A percentile compares a stretch with the other conserved stretches of the same genome.
Conservation (phyloP, 2,888 invertebrate species). For the Lamellibrachia satsuma region DNA sequence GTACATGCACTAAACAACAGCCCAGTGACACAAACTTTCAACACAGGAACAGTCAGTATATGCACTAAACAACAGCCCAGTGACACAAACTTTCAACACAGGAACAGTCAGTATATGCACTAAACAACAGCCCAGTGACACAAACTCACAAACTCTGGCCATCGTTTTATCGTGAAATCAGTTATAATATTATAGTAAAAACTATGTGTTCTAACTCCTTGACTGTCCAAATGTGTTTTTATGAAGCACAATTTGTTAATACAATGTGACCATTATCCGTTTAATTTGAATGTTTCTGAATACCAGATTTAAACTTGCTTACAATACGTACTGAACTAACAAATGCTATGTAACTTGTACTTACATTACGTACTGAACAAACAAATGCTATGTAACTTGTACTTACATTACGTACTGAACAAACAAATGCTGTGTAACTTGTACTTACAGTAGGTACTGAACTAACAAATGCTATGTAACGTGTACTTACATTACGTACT, state of each 20-base stretch:
- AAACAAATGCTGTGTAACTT: not conserved
- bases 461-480: not conserved
- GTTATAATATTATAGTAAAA: no score
- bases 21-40: not conserved
- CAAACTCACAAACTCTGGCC: no score
- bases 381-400: not conserved
- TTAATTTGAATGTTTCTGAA: not conserved
- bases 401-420: not conserved
- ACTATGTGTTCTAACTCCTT: no score
- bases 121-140: no score
- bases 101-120: no score
- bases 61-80: not conserved
- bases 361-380: not conserved
- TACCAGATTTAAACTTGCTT: not conserved
- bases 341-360: not conserved
- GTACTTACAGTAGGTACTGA: not conserved
- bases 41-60: not conserved
- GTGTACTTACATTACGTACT: not conserved
- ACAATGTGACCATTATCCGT: no score
- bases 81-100: not conserved
- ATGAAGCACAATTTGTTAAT: no score
- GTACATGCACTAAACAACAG: not conserved
- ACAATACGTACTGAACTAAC: not conserved
- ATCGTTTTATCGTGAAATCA: no score
- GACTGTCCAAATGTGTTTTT: no score